phyloP scores from a whole-genome alignment of 1,140 invertebrate species.

The Euschistus heros region DNA sequence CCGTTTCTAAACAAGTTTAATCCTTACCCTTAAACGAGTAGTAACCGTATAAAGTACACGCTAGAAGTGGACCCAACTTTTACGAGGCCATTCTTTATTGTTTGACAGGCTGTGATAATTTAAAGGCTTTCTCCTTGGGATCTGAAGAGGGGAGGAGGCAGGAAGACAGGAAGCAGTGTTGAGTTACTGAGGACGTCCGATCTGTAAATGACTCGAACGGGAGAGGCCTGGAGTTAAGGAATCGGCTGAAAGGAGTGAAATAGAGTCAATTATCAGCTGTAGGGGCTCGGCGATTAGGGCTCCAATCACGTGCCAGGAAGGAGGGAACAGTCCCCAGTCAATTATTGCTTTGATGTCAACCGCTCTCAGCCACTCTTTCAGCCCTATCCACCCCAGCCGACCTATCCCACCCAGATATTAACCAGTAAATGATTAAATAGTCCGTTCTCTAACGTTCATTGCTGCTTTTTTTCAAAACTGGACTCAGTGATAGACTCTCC shows the following conservation, averaged over 20 bases:
- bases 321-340: slow-evolving; percentile 13
- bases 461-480: neutral
- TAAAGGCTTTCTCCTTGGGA: too few relatives aligned
- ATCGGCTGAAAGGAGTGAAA: slow-evolving; percentile 11
- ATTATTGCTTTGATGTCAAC: slow-evolving; percentile 26
- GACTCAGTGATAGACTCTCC: neutral
- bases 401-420: neutral
- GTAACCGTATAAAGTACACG: too few relatives aligned
- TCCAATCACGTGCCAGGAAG: slow-evolving; percentile 12
- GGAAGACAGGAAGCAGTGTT: too few relatives aligned
- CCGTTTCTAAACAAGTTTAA: too few relatives aligned
- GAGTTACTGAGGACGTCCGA: slow-evolving; percentile 47
- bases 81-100: too few relatives aligned
- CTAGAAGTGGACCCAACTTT: too few relatives aligned
- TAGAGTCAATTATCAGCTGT: slow-evolving; percentile 17
- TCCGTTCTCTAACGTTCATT: neutral
- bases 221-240: slow-evolving; percentile 4
- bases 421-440: neutral
- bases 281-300: slow-evolving; percentile 6
- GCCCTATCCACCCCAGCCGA: slow-evolving; percentile 12
- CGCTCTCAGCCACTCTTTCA: slow-evolving; percentile 19
- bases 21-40: too few relatives aligned
- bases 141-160: too few relatives aligned
- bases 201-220: slow-evolving; percentile 14
- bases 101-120: too few relatives aligned